Evolutionary conservation across 2,797 vertebrate genomes (phyloP), one percentile per base, ranked within the genome.

Genomic region (Momotus momota): DNA sequence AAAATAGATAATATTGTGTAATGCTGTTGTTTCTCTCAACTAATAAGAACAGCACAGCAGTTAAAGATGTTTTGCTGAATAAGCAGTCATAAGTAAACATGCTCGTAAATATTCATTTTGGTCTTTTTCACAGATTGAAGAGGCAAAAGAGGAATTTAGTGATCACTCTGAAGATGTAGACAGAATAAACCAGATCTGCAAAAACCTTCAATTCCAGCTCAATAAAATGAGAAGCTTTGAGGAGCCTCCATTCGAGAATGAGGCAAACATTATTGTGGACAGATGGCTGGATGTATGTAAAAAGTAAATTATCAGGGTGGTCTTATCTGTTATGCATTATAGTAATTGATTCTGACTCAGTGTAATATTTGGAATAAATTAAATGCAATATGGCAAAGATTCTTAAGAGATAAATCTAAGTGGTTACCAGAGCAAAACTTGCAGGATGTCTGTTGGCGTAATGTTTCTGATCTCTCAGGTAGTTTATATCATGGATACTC

Each of bases 221-320:
- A 99, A 99, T 97, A 99, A 98, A 97, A 98, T 99, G 97, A 99
- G 98, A 31, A 98, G 98, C 95, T 99, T 98, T 96, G 98, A 98
- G 22, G 98, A 99, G 60, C 96, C 98, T 20, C 98, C 98, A 0
- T 99, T 99, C 22, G 98, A 99, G 94, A 97, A 97, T 5, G 99
- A 99, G 93, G 99, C 99, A 40, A 98, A 99, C 78, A 31, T 97
- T 8, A 98, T 99, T 89, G 98, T 99, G 97, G 99, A 99, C 97
- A 98, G 97, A 97, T 99, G 99, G 99, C 98, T 99, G 96, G 99
- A 99, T 94, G 99, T 99, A 98, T 96, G 99, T 98, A 93, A 93
- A 95, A 95, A 93, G 67, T 93, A 91, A 96, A 91, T 94, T 87
- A 82, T 97, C 87, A 74, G 93, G 55, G 90, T 66, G 95, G 51